These are phyloP conservation scores for Parazoanthus atlanticus DNA, from an alignment of 92 coral and sea anemone species.

Conservation along the genomic window DNA sequence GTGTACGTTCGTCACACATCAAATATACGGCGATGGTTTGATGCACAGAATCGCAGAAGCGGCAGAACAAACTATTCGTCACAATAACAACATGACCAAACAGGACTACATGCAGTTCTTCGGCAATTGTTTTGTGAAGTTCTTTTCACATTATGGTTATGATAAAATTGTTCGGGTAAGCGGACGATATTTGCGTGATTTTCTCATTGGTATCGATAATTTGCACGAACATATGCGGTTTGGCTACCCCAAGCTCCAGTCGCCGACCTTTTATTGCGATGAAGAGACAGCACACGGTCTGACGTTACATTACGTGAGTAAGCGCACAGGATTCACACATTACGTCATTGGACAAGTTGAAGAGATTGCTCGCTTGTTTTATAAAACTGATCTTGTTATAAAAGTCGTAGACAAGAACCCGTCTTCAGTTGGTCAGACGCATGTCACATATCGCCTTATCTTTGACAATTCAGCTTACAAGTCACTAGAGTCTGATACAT, in stretches of 20 bases:
- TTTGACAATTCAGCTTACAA: slow-evolving; percentile 70
- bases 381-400: slow-evolving; percentile 59
- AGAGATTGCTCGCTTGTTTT: slow-evolving; percentile 71
- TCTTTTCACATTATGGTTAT: slow-evolving; percentile 82
- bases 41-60: slow-evolving; percentile 75
- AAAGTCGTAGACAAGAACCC: slow-evolving; percentile 57
- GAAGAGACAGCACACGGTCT: slow-evolving; percentile 75
- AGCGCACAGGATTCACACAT: slow-evolving; percentile 72
- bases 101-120: slow-evolving; percentile 83
- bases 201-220: slow-evolving; percentile 81
- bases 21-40: slow-evolving; percentile 67
- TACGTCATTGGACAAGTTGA: slow-evolving; percentile 85
- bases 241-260: slow-evolving; percentile 82
- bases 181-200: slow-evolving; percentile 82
- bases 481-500: slow-evolving; percentile 51
- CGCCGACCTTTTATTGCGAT: slow-evolving; percentile 86
- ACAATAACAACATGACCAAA: slow-evolving; percentile 61
- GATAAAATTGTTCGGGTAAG: slow-evolving; percentile 86
- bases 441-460: slow-evolving; percentile 57
- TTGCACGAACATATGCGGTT: slow-evolving; percentile 90
- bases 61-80: slow-evolving; percentile 56
- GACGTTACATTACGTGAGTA: slow-evolving; percentile 72
- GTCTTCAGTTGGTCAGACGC: slow-evolving; percentile 22
- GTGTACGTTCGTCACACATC: slow-evolving; percentile 70
- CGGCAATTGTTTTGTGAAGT: slow-evolving; percentile 81